phyloP scores from a whole-genome alignment of 2,888 invertebrate genomes.

The Blastobasis lacticolella region DNA sequence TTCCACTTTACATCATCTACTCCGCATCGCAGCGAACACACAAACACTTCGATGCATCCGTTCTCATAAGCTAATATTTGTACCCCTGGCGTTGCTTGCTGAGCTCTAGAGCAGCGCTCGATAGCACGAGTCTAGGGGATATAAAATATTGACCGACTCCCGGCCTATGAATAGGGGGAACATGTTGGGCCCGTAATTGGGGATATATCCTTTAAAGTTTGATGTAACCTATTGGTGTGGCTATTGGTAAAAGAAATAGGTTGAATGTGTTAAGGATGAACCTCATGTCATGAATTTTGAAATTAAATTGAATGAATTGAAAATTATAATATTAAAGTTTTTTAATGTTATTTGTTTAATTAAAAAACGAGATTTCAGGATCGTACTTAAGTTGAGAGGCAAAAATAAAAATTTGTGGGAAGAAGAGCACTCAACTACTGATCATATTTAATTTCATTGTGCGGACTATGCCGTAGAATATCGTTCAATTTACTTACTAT shows the following conservation, averaged over 20 bases:
- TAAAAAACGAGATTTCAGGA: neutral
- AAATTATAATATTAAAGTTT: too few relatives aligned
- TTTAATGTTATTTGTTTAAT: neutral
- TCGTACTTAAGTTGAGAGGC: neutral
- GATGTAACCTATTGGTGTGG: too few relatives aligned
- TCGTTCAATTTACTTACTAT: too few relatives aligned
- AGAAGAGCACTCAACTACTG: neutral
- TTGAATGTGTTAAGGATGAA: too few relatives aligned
- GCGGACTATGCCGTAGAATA: too few relatives aligned
- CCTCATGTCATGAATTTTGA: too few relatives aligned
- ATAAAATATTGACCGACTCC: slow-evolving; percentile 27
- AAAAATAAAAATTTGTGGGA: neutral
- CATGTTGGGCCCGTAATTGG: neutral
- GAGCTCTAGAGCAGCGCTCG: slow-evolving; percentile 23
- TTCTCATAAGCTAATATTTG: slow-evolving; percentile 31
- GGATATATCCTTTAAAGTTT: neutral
- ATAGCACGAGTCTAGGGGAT: slow-evolving; percentile 21
- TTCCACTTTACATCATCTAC: too few relatives aligned
- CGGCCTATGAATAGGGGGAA: neutral
- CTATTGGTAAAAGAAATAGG: too few relatives aligned
- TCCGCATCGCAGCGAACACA: neutral
- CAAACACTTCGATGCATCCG: neutral
- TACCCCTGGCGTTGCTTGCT: slow-evolving; percentile 27
- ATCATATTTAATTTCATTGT: too few relatives aligned
- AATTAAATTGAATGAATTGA: too few relatives aligned